phyloP scores from a whole-genome alignment of 2,797 vertebrate species.

The Acestrorhynchus altus region DNA sequence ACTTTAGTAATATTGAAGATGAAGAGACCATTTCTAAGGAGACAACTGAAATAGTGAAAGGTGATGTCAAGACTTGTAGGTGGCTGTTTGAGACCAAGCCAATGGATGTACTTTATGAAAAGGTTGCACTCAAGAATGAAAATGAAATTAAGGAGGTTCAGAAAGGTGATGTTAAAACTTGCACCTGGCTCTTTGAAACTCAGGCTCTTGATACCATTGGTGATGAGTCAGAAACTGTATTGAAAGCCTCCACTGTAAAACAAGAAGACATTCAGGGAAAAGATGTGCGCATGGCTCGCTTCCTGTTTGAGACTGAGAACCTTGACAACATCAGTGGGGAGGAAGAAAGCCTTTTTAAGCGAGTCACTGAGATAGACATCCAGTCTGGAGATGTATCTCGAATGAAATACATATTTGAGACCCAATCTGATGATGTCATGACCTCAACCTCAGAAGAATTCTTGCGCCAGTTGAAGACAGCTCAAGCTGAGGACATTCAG shows the following conservation, averaged over 20 bases:
- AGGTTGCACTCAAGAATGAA: slow-evolving; percentile 68
- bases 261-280: slow-evolving; percentile 88
- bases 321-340: slow-evolving; percentile 83
- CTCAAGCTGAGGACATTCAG: slow-evolving; percentile 86
- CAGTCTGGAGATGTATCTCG: slow-evolving; percentile 88
- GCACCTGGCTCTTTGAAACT: slow-evolving; percentile 92
- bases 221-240: slow-evolving; percentile 78
- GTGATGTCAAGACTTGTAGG: slow-evolving; percentile 90
- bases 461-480: slow-evolving; percentile 82
- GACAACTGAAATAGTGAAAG: slow-evolving; percentile 80
- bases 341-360: slow-evolving; percentile 77
- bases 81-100: slow-evolving; percentile 95
- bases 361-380: slow-evolving; percentile 84
- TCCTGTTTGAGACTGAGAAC: slow-evolving; percentile 91
- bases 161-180: slow-evolving; percentile 90
- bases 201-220: slow-evolving; percentile 85
- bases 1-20: slow-evolving; percentile 86
- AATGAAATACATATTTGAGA: slow-evolving; percentile 92
- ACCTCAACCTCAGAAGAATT: slow-evolving; percentile 85
- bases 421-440: slow-evolving; percentile 85
- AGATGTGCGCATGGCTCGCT: slow-evolving; percentile 84
- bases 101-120: slow-evolving; percentile 88
- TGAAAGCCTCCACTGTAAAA: slow-evolving; percentile 80
- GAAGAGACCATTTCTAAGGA: slow-evolving; percentile 73
- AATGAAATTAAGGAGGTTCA: slow-evolving; percentile 74